These are phyloP conservation scores for Antechinus stuartii DNA, from an alignment of 2,113 vertebrate species.

Conservation along the genomic window DNA sequence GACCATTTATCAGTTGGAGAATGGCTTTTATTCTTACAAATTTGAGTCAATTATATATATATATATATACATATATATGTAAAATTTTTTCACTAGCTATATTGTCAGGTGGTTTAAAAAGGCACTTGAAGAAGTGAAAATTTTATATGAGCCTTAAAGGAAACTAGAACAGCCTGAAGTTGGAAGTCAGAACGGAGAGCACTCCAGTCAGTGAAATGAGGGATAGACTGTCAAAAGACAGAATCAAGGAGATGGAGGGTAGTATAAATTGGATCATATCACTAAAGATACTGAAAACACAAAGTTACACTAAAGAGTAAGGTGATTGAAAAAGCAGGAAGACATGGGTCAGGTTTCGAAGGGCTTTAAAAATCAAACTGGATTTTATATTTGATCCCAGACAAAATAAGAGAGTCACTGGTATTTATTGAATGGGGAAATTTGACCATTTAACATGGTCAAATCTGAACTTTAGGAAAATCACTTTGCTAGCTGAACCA, in stretches of 20 bases:
- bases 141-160: background rate
- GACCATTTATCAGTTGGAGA: too few species aligned
- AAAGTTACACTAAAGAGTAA: background rate
- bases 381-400: background rate
- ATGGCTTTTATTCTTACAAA: too few species aligned
- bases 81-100: background rate
- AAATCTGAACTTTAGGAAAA: background rate
- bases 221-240: background rate
- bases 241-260: background rate
- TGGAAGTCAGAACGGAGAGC: background rate
- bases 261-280: background rate
- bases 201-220: background rate
- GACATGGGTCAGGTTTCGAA: background rate
- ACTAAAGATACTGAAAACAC: background rate
- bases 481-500: background rate
- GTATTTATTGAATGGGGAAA: background rate
- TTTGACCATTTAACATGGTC: background rate
- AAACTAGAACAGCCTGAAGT: background rate
- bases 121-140: background rate
- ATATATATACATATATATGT: too few species aligned
- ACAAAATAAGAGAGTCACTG: background rate
- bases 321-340: background rate
- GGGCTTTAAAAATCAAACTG: background rate
- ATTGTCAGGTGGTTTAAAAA: background rate
- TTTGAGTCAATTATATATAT: too few species aligned